These are phyloP conservation scores for Ips typographus DNA, from an alignment of 1,140 invertebrate genomes.

Conservation along the genomic window DNA sequence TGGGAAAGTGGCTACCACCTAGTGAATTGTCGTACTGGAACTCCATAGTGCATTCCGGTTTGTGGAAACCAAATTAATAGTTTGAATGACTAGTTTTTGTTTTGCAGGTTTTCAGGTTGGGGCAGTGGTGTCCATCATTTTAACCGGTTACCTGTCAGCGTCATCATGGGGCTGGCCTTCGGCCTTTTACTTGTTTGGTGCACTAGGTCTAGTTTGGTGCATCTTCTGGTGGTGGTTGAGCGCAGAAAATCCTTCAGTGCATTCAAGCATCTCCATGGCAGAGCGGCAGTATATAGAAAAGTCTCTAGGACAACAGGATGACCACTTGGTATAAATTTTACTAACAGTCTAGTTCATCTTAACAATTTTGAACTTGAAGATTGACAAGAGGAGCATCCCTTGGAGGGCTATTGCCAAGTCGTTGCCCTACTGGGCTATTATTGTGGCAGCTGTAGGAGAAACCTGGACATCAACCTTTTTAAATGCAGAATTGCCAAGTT, in stretches of 20 bases:
- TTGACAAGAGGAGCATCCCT: slow-evolving; percentile 56
- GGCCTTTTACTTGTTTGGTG: slow-evolving; percentile 77
- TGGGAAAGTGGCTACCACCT: slow-evolving; percentile 75
- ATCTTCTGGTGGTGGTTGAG: slow-evolving; percentile 64
- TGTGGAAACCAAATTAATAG: too few relatives aligned
- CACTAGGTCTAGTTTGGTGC: slow-evolving; percentile 61
- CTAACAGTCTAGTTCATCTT: background rate
- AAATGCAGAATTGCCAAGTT: slow-evolving; percentile 87
- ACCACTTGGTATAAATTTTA: slow-evolving; percentile 24
- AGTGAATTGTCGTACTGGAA: slow-evolving; percentile 56
- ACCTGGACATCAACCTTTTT: slow-evolving; percentile 93
- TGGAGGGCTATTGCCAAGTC: slow-evolving; percentile 78
- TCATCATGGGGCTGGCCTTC: slow-evolving; percentile 72
- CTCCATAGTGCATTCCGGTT: slow-evolving; percentile 25
- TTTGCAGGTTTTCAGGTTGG: slow-evolving; percentile 66
- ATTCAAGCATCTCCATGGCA: slow-evolving; percentile 59
- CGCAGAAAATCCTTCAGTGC: slow-evolving; percentile 65
- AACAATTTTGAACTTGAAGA: background rate
- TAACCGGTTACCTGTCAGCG: slow-evolving; percentile 66
- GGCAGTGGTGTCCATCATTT: slow-evolving; percentile 67
- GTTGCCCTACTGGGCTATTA: slow-evolving; percentile 78
- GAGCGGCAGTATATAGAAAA: slow-evolving; percentile 66
- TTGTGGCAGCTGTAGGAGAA: slow-evolving; percentile 80
- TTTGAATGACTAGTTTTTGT: background rate
- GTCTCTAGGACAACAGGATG: slow-evolving; percentile 55